Evolutionary conservation across 2,797 vertebrate genomes (phyloP).

Genomic region (Crocodylus rhombifer): DNA sequence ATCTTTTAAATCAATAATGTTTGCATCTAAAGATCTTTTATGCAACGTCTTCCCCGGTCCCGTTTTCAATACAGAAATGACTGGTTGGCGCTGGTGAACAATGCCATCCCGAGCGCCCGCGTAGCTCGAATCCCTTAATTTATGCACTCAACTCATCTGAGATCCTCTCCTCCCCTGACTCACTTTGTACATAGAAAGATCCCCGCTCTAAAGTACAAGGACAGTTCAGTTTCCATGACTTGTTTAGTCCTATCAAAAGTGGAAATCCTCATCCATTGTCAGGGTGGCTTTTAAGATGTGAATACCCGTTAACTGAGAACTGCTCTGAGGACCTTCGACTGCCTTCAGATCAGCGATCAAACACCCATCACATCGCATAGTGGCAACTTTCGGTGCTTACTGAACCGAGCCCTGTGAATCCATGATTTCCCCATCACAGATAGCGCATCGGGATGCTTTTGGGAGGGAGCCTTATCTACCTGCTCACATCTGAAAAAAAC

Average conservation of each 20-base stretch:
- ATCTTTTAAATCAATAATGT: background rate
- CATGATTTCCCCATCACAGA: slow-evolving; percentile 28
- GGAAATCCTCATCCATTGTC: background rate
- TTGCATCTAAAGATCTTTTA: fast-evolving
- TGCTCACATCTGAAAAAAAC: background rate
- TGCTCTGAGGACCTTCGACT: fast-evolving
- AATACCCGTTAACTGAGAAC: fast-evolving
- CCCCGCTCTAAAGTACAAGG: fast-evolving
- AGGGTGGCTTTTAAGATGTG: fast-evolving
- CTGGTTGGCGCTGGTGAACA: background rate
- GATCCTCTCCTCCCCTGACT: fast-evolving
- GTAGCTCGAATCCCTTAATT: background rate
- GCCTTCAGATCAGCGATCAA: background rate
- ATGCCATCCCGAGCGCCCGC: background rate
- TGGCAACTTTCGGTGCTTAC: background rate
- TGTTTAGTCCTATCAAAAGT: background rate
- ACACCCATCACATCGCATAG: background rate
- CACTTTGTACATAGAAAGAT: fast-evolving
- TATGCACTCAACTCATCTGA: background rate
- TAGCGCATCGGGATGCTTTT: too few species aligned
- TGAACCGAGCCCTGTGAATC: background rate
- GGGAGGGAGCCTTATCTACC: background rate
- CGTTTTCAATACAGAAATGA: background rate
- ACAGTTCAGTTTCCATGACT: background rate
- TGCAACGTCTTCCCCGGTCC: background rate